Evolutionary conservation across 2,797 vertebrate species (phyloP).

Genomic region (Chiroxiphia lanceolata): DNA sequence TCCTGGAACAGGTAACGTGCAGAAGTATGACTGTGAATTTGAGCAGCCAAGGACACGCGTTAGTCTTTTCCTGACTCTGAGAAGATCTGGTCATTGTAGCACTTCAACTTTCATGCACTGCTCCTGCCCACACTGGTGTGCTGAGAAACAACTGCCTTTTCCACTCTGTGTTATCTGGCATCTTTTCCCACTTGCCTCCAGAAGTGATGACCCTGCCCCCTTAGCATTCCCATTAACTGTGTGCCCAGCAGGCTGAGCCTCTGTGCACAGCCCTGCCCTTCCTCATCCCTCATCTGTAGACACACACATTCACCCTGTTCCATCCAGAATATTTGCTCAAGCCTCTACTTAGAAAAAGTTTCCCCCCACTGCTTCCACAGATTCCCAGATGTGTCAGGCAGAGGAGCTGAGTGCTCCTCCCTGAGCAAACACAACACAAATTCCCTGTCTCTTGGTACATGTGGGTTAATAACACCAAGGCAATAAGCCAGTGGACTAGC

Average conservation of each 20-base stretch:
- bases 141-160: not conserved
- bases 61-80: not conserved
- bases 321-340: not conserved
- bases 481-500: slow-evolving; percentile 15
- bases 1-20: not conserved
- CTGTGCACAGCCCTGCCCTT: not conserved
- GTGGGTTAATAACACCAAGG: not conserved
- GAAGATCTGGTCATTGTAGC: not conserved
- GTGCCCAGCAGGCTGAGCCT: not conserved
- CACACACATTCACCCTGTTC: not conserved
- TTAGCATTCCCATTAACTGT: not conserved
- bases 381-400: not conserved
- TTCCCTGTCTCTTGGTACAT: not conserved
- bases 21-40: not conserved
- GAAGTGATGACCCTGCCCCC: not conserved
- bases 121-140: not conserved
- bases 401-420: not conserved
- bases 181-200: not conserved
- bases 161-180: rapidly evolving
- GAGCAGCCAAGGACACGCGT: not conserved
- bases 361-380: not conserved
- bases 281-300: not conserved
- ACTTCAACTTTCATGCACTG: not conserved
- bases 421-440: slow-evolving; percentile 18
- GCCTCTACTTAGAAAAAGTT: not conserved